Evolutionary conservation across 1,140 invertebrate species (phyloP), one percentile per base, ranked within the genome.

Genomic region (Chironomus striatipennis): DNA sequence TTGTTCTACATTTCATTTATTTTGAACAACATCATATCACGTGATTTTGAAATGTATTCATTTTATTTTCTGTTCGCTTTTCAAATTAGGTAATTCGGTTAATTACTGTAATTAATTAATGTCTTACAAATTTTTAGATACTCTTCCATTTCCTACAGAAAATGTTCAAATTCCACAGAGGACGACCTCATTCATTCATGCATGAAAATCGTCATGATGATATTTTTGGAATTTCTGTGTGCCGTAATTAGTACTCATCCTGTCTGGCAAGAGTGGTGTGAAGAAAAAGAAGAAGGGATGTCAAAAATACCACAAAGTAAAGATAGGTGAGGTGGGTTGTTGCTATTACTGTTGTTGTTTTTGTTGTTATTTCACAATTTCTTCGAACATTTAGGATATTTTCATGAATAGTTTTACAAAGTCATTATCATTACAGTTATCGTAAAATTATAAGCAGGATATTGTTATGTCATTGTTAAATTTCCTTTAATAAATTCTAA

Each of bases 31-130:
- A 21, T 70, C n/a, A 7, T 17, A 21, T 70, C n/a, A 70, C 17
- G n/a, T 10, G 65, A 20, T 6, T 3, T 9, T 2, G 1, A 70
- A 70, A 70, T 6, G 17, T 15, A 67, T 70, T 70, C 47, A 9
- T 67, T 67, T 20, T 67, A n/a, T n/a, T 67, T 34, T n/a, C 9
- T 20, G n/a, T 70, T 70, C 17, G 7, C 17, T 70, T 17, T 70
- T 17, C 18, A 70, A 70, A 70, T 70, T 70, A 17, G 65, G 65
- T 70, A 70, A 70, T 70, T 70, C 65, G 65, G 65, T 18, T 70
- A 70, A 70, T 70, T 70, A 70, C 65, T 15, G 65, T 70, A 70
- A 70, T 70, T 70, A 70, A 70, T 70, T 70, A 70, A 70, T 70
- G 65, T 70, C 65, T 70, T 70, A 57, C n/a, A n/a, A n/a, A 34